phyloP scores from a whole-genome alignment of 2,888 invertebrate genomes.

The Marasmarcha lunaedactyla region DNA sequence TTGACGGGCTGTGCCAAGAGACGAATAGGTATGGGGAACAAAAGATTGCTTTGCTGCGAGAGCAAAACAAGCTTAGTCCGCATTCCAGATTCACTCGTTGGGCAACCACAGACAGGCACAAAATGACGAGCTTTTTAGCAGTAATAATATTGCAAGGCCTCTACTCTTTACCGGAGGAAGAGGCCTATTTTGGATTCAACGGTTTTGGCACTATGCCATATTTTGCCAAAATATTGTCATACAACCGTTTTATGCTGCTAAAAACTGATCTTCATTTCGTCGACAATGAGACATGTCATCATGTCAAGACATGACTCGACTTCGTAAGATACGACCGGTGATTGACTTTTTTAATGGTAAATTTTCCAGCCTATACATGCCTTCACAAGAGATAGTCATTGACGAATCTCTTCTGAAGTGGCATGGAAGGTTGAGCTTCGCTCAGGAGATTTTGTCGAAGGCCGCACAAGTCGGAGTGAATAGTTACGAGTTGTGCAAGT shows the following conservation, averaged over 20 bases:
- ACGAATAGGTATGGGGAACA: constrained; percentile 9
- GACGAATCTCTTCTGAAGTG: constrained; percentile 21
- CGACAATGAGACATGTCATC: constrained; percentile 14
- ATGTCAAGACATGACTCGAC: constrained; percentile 10
- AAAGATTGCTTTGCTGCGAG: constrained; percentile 4
- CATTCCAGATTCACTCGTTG: constrained; percentile 8
- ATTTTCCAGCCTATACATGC: constrained; percentile 17
- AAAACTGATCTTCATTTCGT: constrained; percentile 17
- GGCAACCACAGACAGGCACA: constrained; percentile 13
- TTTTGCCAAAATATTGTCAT: constrained; percentile 16
- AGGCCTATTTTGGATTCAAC: constrained; percentile 16
- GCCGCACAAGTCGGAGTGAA: constrained; percentile 1
- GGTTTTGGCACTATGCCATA: constrained; percentile 9
- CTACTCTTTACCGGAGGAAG: constrained; percentile 16
- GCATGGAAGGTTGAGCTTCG: constrained; percentile 16
- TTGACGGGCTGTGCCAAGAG: constrained; percentile 8
- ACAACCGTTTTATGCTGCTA: constrained; percentile 16
- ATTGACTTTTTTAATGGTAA: constrained; percentile 17
- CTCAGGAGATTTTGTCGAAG: constrained; percentile 13
- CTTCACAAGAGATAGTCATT: constrained; percentile 18
- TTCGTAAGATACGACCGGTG: constrained; percentile 15
- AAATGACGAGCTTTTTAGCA: constrained; percentile 16
- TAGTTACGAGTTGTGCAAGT: constrained; percentile 19
- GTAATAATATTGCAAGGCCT: constrained; percentile 16
- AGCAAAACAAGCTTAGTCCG: constrained; percentile 4